Percentiles rank a stretch among this genome's conserved stretches.
Evolutionary conservation across 2,113 vertebrate genomes (phyloP).

Genomic region (Myocastor coypus): DNA sequence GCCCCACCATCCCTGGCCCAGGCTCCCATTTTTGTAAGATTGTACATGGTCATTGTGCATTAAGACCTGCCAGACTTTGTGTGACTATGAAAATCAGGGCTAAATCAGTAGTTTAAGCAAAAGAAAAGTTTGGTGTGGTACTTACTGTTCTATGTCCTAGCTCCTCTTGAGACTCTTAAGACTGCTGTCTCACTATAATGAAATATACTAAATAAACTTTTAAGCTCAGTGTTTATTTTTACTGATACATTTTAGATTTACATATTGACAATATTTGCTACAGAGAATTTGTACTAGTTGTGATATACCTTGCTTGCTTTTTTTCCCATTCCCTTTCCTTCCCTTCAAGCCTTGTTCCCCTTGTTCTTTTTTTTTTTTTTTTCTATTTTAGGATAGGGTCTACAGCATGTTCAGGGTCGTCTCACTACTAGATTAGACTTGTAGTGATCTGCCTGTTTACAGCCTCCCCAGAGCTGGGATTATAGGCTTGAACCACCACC

Average conservation of each 20-base stretch:
- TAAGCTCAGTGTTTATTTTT: not conserved
- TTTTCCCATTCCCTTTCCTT: not conserved
- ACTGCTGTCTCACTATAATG: not conserved
- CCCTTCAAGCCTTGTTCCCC: not conserved
- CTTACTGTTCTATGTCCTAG: not conserved
- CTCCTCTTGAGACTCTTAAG: not conserved
- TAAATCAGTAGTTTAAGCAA: slow-evolving; percentile 34
- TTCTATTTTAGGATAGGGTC: no score
- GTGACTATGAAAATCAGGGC: slow-evolving; percentile 13
- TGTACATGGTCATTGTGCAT: not conserved
- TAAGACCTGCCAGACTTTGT: not conserved
- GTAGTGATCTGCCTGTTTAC: no score
- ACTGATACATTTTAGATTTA: not conserved
- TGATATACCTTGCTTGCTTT: not conserved
- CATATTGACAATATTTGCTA: not conserved
- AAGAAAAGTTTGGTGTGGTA: not conserved
- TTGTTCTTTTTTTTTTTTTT: not conserved
- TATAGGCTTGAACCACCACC: no score
- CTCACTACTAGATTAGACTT: no score
- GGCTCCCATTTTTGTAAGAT: not conserved
- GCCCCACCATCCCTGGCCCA: not conserved
- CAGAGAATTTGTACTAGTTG: not conserved
- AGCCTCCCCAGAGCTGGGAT: no score
- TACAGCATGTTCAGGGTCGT: no score
- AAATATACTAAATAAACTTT: slow-evolving; percentile 14